Evolutionary conservation across 2,888 invertebrate genomes (phyloP).

Genomic region (Acanthacorydalis orientalis): DNA sequence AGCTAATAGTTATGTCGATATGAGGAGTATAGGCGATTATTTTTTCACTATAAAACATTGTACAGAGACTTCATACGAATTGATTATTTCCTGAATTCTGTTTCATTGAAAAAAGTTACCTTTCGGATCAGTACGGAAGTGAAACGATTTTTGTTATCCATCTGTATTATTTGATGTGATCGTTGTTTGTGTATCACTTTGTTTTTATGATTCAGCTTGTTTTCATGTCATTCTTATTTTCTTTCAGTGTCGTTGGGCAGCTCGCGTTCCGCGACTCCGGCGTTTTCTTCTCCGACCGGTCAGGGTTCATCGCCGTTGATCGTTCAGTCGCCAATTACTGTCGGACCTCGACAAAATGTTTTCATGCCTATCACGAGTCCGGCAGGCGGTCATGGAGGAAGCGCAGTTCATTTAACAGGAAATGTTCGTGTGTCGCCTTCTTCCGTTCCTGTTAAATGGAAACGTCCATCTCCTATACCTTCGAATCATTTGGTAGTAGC

Average conservation of each 20-base stretch:
- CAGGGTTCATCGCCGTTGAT: constrained; percentile 50
- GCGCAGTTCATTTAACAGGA: background rate
- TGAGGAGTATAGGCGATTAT: too few relatives aligned
- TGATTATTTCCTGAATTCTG: too few relatives aligned
- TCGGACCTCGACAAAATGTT: constrained; percentile 66
- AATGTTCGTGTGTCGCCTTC: constrained; percentile 7
- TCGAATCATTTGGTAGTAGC: constrained; percentile 20
- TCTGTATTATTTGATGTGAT: too few relatives aligned
- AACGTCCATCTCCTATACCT: constrained; percentile 27
- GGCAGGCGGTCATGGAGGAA: constrained; percentile 17
- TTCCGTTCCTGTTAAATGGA: constrained; percentile 24
- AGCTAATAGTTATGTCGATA: too few relatives aligned
- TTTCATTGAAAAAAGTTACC: too few relatives aligned
- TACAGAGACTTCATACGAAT: too few relatives aligned
- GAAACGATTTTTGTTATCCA: too few relatives aligned
- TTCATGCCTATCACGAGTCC: constrained; percentile 80
- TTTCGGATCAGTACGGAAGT: too few relatives aligned
- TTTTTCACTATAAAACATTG: too few relatives aligned
- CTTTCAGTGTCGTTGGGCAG: constrained; percentile 74
- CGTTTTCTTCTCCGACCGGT: constrained; percentile 62
- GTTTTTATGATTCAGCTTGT: background rate
- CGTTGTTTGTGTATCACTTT: too few relatives aligned
- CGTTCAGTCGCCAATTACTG: constrained; percentile 48
- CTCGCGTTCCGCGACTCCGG: constrained; percentile 84
- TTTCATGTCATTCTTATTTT: constrained; percentile 8